Evolutionary conservation across 37 sponge, comb jelly and placozoan species (phyloP).

Genomic region (Ianthella basta): DNA sequence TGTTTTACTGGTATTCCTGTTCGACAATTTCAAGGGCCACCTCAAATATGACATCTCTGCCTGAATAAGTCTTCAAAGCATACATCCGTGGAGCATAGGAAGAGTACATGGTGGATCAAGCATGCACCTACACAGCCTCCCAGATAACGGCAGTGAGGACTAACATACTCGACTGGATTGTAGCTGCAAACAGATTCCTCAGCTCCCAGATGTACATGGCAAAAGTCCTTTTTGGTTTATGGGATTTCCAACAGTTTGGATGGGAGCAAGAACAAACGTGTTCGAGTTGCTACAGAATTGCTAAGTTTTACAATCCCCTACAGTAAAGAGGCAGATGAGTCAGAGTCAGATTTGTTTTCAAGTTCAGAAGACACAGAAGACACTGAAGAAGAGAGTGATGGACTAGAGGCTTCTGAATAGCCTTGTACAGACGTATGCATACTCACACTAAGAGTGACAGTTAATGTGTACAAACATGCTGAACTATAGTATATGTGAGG

Average conservation of each 20-base stretch:
- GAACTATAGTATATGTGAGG: too few species aligned
- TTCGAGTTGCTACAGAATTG: background rate
- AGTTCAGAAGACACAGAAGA: constrained; percentile 1
- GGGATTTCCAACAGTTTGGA: constrained; percentile 3
- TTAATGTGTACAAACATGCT: too few species aligned
- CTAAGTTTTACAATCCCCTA: background rate
- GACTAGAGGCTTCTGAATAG: background rate
- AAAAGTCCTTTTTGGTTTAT: background rate
- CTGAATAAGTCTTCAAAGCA: background rate
- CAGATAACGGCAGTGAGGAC: background rate
- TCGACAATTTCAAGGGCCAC: background rate
- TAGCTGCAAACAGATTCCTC: background rate
- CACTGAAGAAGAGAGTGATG: constrained; percentile 10
- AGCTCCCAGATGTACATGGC: background rate
- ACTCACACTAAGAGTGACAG: too few species aligned
- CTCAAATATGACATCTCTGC: background rate
- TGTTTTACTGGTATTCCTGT: constrained; percentile 6
- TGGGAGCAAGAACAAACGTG: background rate
- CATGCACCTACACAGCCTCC: background rate
- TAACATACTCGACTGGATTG: background rate
- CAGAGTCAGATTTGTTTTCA: background rate
- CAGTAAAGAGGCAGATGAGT: background rate
- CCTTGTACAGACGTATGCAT: background rate
- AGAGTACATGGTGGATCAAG: constrained; percentile 8
- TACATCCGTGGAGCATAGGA: constrained; percentile 9